Base-by-base conservation (phyloP, 2,888 invertebrate species). In the Schizotus pectinicornis region DNA sequence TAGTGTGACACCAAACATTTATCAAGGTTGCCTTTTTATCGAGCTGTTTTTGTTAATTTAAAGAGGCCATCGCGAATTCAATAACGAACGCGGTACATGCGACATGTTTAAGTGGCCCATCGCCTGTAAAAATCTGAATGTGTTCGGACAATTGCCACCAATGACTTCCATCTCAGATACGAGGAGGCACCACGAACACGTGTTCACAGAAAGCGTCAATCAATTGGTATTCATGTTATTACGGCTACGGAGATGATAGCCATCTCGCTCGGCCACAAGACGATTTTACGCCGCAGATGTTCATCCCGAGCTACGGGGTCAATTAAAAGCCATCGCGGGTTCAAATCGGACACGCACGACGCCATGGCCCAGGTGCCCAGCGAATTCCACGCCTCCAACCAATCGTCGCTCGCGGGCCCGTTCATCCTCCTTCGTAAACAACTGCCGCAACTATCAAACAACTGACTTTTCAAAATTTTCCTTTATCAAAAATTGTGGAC, bases 1-100 rank as follows among this genome's bases (percentile, higher is more conserved):
- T 54, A 54, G 47, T 47, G 54, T 22, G 22, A 22, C 22, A 22
- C 22, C 22, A 54, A 46, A 47, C 14, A 47, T 36, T 12, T 9
- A 14, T 32, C 54, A 54, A 54, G 54, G 54, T 54, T 54, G 39
- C 34, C n/a, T 47, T 54, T 54, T 54, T 54, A 54, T 54, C 54
- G 22, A 22, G 47, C 42, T 41, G 42, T 39, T 37, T 22, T 22
- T 22, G 5, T n/a, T 22, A 22, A 22, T 22, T 22, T 22, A 22
- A 22, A 22, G 22, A 22, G 22, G 22, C 22, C 22, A 22, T 22
- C 22, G 22, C 3, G 22, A 22, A 22, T 22, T 22, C 22, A 22
- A 22, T 22, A 22, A 22, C 22, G n/a, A n/a, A 22, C 22, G 22
- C 22, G 22, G 22, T 22, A 22, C 22, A 22, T 22, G 22, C 5